Base-by-base conservation (phyloP, 2,888 invertebrate species). In the Hirtodrosophila trivittata region DNA sequence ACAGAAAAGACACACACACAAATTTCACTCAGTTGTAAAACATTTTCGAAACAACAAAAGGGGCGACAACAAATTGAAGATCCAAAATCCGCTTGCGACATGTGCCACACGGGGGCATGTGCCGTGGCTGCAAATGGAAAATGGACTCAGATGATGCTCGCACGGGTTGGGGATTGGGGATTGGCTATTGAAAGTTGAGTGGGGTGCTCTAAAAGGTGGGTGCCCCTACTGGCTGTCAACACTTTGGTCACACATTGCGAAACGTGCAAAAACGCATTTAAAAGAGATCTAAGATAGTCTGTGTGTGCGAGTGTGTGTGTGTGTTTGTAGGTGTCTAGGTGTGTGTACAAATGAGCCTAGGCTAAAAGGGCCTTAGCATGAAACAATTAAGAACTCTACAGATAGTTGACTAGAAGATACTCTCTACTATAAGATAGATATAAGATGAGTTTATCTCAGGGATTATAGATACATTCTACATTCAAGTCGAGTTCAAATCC, bases 11-110 rank as follows among this genome's bases (percentile, higher is more conserved):
- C 25, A 38, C 14, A 52, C 25, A 43, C 33, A 41, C 9, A 85
- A 63, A 75, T 77, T 75, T 86, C 64, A 77, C 69, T 87, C 71
- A 77, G 66, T 85, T 81, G 82, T 76, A 62, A 75, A 87, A 75
- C 76, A 86, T 82, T 75, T 77, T 63, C 65, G 45, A 63, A 46
- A 52, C 41, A 51, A 62, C 60, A 58, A 59, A 62, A 50, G 33
- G 26, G 18, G 35, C 39, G 64, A 49, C 67, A 63, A 78, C 83
- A 82, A 80, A 76, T 76, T 78, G 63, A 64, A 64, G 50, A 65
- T 28, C 47, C 58, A 41, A 63, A 84, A 60, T 54, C 66, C 47
- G 54, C 46, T 70, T 73, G 74, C 69, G 41, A 73, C 74, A 59
- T 59, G 50, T 43, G 50, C n/a, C 38, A 50, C 28, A 35, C n/a